Evolutionary conservation across 2,888 invertebrate genomes (phyloP), one percentile per base, ranked within the genome.

Genomic region (Orthonevra nobilis): DNA sequence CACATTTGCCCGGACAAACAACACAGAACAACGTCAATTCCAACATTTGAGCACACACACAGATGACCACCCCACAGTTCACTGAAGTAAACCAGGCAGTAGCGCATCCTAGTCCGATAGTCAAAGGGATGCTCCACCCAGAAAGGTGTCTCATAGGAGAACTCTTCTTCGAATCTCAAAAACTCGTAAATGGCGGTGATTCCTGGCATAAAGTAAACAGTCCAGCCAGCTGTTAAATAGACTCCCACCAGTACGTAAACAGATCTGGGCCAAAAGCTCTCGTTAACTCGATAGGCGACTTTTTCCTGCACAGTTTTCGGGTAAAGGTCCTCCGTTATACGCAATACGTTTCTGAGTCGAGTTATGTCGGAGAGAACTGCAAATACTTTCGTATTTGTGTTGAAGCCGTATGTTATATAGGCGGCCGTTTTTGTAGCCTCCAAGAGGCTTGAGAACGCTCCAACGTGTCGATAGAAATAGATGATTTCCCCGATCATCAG

Each of bases 391-490:
- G 70, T 50, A 12, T 77, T 75, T 1, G 75, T 70, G 40, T 77
- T 77, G 12, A 61, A 6, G 3, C 69, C 70, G n/a, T 69, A 75
- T 1, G 69, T 42, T 20, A 75, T 69, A 36, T 69, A 63, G 32
- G 70, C 70, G 6, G 14, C 63, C 3, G 63, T 70, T 36, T 77
- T 77, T 0, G 86, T 87, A 2, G 84, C 86, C 77, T 86, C 86
- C 68, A 86, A 60, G 2, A 87, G 66, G 0, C 83, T 86, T 0
- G 84, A 74, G 5, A 84, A 85, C 68, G 83, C 83, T 3, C 82
- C 81, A 1, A 85, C 73, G n/a, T 85, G 83, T 6, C 79, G 72
- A 17, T 66, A 14, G 4, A 83, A 64, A 52, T 81, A 83, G 6
- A 82, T 42, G 4, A 82, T 4, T 48, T 83, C 83, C 14, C 81